Conservation (phyloP, 2,888 invertebrate species). For the Entomobrya multifasciata region DNA sequence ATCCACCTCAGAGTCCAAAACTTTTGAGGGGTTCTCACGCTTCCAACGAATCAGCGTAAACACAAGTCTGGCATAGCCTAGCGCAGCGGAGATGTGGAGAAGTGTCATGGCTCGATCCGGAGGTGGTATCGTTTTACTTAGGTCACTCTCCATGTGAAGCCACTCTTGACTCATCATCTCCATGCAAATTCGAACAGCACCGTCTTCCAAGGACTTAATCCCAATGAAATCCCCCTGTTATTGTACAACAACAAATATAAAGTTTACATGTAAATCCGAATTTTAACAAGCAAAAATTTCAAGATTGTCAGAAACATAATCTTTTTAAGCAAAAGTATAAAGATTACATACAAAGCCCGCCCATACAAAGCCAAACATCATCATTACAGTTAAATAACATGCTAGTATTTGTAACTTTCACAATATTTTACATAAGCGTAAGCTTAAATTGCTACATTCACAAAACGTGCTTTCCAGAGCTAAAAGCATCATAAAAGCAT, state of each 20-base stretch:
- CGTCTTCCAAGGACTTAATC: slow-evolving; percentile 85
- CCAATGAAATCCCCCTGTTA: slow-evolving; percentile 83
- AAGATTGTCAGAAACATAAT: no score
- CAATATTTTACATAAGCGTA: no score
- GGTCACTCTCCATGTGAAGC: slow-evolving; percentile 80
- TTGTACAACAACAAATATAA: slow-evolving; percentile 62
- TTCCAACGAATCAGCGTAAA: slow-evolving; percentile 93
- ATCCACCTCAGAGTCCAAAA: slow-evolving; percentile 95
- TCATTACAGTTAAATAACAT: no score
- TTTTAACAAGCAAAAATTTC: no score
- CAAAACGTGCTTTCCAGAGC: no score
- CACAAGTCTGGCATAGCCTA: slow-evolving; percentile 92
- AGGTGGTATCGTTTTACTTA: slow-evolving; percentile 79
- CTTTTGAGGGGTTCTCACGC: slow-evolving; percentile 91
- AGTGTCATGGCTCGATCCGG: slow-evolving; percentile 88
- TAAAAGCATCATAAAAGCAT: no score
- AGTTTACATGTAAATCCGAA: no score
- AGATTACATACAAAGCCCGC: no score
- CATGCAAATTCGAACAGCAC: slow-evolving; percentile 92
- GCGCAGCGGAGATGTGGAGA: slow-evolving; percentile 93
- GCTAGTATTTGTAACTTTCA: no score
- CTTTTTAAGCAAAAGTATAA: no score
- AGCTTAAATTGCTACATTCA: no score
- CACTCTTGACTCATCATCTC: slow-evolving; percentile 86
- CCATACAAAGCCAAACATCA: no score